A percentile compares a stretch with the other conserved stretches of the same genome.
Conservation (phyloP, 1,140 invertebrate genomes). For the Linepithema humile region DNA sequence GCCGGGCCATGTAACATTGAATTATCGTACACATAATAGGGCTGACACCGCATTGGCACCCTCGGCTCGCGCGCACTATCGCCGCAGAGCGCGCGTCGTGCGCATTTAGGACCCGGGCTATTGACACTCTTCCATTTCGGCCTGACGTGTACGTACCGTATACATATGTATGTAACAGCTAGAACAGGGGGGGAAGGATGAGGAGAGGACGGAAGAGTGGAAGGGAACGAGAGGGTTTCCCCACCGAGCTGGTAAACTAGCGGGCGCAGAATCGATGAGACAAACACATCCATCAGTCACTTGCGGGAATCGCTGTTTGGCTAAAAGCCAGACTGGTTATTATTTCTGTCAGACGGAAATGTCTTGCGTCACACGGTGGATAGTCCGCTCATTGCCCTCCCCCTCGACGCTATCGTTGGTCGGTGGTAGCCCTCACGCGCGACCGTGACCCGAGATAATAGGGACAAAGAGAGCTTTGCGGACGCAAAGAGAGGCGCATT, state of each 20-base stretch:
- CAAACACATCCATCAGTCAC: slow-evolving; percentile 76
- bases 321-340: slow-evolving; percentile 77
- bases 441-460: slow-evolving; percentile 45
- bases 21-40: slow-evolving; percentile 73
- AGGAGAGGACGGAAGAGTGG: no score
- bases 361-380: slow-evolving; percentile 37
- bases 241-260: slow-evolving; percentile 66
- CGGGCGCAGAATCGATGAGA: slow-evolving; percentile 67
- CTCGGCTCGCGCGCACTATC: slow-evolving; percentile 47
- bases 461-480: slow-evolving; percentile 16
- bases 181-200: neutral
- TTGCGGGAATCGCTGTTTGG: slow-evolving; percentile 69
- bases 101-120: slow-evolving; percentile 65
- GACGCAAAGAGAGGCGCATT: neutral
- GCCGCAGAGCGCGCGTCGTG: slow-evolving; percentile 42
- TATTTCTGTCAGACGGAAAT: slow-evolving; percentile 74
- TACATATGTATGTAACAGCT: slow-evolving; percentile 26
- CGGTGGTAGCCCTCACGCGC: neutral
- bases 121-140: slow-evolving; percentile 72
- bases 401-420: neutral
- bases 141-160: slow-evolving; percentile 44
- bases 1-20: slow-evolving; percentile 61
- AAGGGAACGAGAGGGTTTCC: neutral
- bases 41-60: slow-evolving; percentile 71
- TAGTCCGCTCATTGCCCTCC: neutral